Evolutionary conservation across 2,888 invertebrate genomes (phyloP).

Genomic region (Silvanus unidentatus): DNA sequence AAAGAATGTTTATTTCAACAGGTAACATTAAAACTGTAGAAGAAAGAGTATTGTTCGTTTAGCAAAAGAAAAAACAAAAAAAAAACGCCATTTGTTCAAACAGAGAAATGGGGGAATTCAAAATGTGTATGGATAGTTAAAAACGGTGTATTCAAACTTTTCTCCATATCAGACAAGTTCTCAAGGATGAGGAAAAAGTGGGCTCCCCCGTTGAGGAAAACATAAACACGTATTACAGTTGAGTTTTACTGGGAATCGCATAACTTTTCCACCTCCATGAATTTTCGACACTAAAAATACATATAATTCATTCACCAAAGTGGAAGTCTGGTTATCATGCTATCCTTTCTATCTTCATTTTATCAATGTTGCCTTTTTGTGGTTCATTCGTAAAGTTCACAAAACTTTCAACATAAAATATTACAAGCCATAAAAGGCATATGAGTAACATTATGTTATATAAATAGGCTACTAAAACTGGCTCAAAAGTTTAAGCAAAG

Average conservation of each 20-base stretch:
- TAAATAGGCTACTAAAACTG: slow-evolving; percentile 17
- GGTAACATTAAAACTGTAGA: no score
- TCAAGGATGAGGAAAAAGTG: no score
- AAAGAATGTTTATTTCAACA: no score
- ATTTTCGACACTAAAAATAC: slow-evolving; percentile 5
- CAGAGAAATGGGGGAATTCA: no score
- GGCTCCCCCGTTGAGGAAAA: background rate
- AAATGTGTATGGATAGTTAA: no score
- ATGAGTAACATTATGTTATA: slow-evolving; percentile 17
- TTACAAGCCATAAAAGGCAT: slow-evolving; percentile 21
- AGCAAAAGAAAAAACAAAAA: no score
- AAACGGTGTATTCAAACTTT: no score
- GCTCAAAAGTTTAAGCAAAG: slow-evolving; percentile 5
- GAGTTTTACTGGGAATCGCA: background rate
- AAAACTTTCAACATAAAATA: slow-evolving; percentile 23
- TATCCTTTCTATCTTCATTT: slow-evolving; percentile 18
- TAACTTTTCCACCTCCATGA: slow-evolving; percentile 2
- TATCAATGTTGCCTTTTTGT: slow-evolving; percentile 17
- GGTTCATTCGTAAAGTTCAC: slow-evolving; percentile 18
- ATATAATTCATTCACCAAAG: slow-evolving; percentile 3
- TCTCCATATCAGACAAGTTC: no score
- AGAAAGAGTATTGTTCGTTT: no score
- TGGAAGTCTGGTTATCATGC: background rate
- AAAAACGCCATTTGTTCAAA: no score
- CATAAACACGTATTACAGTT: slow-evolving; percentile 1